These are phyloP conservation scores for Albula glossodonta DNA, from an alignment of 2,113 vertebrate species.

Conservation along the genomic window DNA sequence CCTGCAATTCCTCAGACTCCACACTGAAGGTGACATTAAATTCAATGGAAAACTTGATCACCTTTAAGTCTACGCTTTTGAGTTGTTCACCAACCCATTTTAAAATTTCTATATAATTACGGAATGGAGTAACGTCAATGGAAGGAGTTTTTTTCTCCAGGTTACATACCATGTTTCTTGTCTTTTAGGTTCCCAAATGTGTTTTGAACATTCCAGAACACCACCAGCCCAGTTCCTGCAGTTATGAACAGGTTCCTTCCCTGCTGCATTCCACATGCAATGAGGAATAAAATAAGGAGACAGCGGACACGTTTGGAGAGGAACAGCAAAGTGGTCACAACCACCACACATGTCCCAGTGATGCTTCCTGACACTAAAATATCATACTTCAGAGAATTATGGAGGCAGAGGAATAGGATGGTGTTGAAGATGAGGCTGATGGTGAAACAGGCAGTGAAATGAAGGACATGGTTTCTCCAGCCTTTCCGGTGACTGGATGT, in stretches of 20 bases:
- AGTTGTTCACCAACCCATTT: constrained; percentile 70
- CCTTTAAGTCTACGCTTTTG: constrained; percentile 49
- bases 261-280: constrained; percentile 82
- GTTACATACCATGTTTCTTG: constrained; percentile 82
- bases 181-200: constrained; percentile 79
- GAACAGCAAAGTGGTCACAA: constrained; percentile 58
- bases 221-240: constrained; percentile 77
- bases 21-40: constrained; percentile 68
- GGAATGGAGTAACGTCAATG: constrained; percentile 70
- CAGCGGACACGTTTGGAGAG: constrained; percentile 75
- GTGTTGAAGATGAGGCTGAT: constrained; percentile 67
- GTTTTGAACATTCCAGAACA: constrained; percentile 80
- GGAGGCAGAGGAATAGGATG: constrained; percentile 73
- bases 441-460: constrained; percentile 70
- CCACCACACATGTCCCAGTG: constrained; percentile 50
- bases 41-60: constrained; percentile 52
- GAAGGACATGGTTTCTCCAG: constrained; percentile 57
- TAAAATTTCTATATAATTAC: constrained; percentile 74
- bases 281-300: constrained; percentile 73
- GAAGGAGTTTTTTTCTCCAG: constrained; percentile 72
- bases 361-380: constrained; percentile 43
- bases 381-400: constrained; percentile 58
- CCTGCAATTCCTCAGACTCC: constrained; percentile 62
- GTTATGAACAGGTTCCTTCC: constrained; percentile 81
- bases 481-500: constrained; percentile 62